These are phyloP conservation scores for Periparus ater DNA, from an alignment of 2,797 vertebrate species.

Conservation along the genomic window DNA sequence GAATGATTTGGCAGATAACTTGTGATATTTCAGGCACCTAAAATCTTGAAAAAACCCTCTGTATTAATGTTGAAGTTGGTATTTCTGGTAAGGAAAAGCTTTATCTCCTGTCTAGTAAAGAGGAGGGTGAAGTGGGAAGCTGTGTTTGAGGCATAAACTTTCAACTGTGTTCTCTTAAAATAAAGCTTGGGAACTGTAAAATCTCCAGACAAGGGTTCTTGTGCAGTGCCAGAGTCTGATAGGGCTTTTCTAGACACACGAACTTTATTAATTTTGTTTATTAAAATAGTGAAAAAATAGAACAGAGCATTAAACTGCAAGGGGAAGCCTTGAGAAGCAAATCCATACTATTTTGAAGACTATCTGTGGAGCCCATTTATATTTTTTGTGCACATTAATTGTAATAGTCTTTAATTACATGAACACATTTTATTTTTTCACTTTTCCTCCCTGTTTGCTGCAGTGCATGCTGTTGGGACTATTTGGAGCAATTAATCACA, in stretches of 20 bases:
- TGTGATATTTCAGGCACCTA: neutral
- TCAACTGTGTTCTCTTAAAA: neutral
- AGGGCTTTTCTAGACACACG: neutral
- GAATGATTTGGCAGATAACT: neutral
- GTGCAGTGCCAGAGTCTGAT: neutral
- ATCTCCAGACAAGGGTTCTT: neutral
- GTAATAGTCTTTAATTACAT: neutral
- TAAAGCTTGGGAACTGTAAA: neutral
- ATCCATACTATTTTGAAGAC: neutral
- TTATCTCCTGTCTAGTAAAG: neutral
- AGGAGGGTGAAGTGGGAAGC: neutral
- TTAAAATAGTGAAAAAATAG: neutral
- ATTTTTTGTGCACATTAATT: neutral
- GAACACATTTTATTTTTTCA: neutral
- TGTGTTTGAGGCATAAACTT: neutral
- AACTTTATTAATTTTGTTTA: neutral
- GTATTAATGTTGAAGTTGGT: neutral
- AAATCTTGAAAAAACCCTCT: neutral
- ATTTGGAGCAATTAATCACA: neutral
- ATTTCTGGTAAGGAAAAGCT: constrained; percentile 19
- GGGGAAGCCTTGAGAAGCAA: neutral
- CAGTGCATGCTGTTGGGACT: too few relatives aligned
- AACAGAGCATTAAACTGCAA: neutral
- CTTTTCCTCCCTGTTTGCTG: neutral
- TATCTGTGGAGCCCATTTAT: neutral